Evolutionary conservation across 2,113 vertebrate genomes (phyloP), one percentile per base, ranked within the genome.

Genomic region (Tragelaphus buxtoni): DNA sequence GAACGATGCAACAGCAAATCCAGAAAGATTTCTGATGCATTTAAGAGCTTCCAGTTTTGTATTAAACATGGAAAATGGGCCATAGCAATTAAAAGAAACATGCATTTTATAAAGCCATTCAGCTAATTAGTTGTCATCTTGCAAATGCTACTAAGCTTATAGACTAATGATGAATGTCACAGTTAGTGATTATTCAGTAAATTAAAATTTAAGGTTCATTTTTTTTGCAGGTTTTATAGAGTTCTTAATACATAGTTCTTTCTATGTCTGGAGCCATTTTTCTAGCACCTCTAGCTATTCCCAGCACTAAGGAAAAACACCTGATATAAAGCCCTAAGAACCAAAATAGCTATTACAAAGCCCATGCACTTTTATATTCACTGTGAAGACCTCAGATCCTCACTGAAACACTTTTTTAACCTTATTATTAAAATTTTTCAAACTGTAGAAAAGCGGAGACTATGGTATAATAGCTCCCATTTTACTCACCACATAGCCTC

Each of bases 1-100:
- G 85, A 96, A 47, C 28, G n/a, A 86, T 28, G 92, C 56, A 76
- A 58, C 9, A 82, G 76, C 93, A 92, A 94, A 96, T 76, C 49
- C 58, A 80, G 88, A 93, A 95, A 96, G 65, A 94, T 84, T 77
- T 91, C 77, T 51, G 79, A 89, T 85, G 93, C 86, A 81, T 81
- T 72, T 94, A 93, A 65, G 81, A 81, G 82, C 65, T 89, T 94
- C 79, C 72, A 56, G 35, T 47, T 91, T 76, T 42, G 45, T 49
- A 79, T 83, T 90, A 85, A 91, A 81, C 45, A 85, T 84, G 56
- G 95, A 88, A 95, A 95, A 60, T 69, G 53, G 69, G 56, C 77
- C 72, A 51, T 30, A 42, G 88, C 76, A 91, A 90, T 96, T 61
- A 96, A 90, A 93, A 90, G 39, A 69, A 80, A 60, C 22, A 39